Conservation (phyloP, 2,888 invertebrate genomes). For the Trachelus tabidus region DNA sequence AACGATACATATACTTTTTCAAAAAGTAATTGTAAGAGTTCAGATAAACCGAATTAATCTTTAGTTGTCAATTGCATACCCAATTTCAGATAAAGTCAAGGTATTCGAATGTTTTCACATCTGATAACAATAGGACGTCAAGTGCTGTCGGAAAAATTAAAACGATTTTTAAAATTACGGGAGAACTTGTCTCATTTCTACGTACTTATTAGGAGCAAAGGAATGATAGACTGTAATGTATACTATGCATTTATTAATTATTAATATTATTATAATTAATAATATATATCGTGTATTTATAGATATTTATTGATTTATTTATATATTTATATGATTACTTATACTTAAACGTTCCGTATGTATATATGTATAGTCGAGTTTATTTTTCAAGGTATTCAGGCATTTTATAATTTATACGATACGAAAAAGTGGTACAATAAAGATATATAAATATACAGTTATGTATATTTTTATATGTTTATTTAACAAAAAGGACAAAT, state of each 20-base stretch:
- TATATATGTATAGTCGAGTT: slow-evolving; percentile 45
- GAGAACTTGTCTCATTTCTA: background rate
- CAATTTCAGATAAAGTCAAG: background rate
- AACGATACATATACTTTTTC: no score
- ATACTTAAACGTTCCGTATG: slow-evolving; percentile 48
- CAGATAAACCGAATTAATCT: background rate
- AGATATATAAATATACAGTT: slow-evolving; percentile 4
- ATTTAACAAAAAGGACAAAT: slow-evolving; percentile 6
- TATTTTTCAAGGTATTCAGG: slow-evolving; percentile 35
- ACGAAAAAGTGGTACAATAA: slow-evolving; percentile 42
- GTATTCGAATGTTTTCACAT: background rate
- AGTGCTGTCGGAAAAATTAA: background rate
- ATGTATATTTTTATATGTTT: slow-evolving; percentile 29
- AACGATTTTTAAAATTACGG: no score
- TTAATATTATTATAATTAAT: slow-evolving; percentile 52
- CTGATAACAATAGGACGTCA: background rate
- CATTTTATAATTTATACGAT: slow-evolving; percentile 52
- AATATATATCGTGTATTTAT: slow-evolving; percentile 39
- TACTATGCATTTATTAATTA: slow-evolving; percentile 55
- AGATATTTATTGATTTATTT: slow-evolving; percentile 43
- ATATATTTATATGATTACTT: slow-evolving; percentile 48
- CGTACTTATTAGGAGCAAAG: background rate
- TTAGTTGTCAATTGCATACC: background rate
- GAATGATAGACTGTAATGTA: slow-evolving; percentile 17
- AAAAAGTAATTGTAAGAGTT: background rate